Conservation (phyloP, 2,888 invertebrate species). For the Limnephilus marmoratus region DNA sequence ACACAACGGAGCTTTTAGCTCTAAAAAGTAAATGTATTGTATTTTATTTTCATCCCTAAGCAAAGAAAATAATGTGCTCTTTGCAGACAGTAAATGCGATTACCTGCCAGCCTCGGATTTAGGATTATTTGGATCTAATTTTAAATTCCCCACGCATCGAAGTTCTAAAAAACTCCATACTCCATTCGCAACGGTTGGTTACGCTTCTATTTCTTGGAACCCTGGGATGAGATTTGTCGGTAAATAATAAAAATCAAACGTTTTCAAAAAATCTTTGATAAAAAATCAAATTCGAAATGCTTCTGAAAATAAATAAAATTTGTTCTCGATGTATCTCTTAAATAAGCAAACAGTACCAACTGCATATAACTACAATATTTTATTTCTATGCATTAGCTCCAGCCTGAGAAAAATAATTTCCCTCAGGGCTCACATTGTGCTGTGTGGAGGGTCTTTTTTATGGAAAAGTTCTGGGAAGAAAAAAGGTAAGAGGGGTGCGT, state of each 20-base stretch:
- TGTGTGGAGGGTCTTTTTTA: no score
- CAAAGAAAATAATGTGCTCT: neutral
- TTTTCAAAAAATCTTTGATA: neutral
- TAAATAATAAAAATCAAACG: neutral
- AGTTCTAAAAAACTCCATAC: neutral
- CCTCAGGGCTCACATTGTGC: no score
- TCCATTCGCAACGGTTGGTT: neutral
- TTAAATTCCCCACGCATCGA: neutral
- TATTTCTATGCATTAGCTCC: no score
- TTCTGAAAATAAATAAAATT: neutral
- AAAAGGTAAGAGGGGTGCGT: no score
- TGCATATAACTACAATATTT: no score
- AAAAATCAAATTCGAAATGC: neutral
- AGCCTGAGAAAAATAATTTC: no score
- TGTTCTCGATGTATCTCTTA: neutral
- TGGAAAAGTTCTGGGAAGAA: no score
- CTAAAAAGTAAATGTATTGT: no score
- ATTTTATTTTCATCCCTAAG: neutral
- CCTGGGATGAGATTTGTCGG: neutral
- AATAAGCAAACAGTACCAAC: neutral
- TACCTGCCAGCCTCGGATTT: neutral
- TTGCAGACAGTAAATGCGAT: neutral
- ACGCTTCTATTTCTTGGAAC: neutral
- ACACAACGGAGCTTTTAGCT: no score
- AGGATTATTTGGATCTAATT: neutral